These are phyloP conservation scores for Holacanthella duospinosa DNA, from an alignment of 2,888 invertebrate species.

Conservation along the genomic window DNA sequence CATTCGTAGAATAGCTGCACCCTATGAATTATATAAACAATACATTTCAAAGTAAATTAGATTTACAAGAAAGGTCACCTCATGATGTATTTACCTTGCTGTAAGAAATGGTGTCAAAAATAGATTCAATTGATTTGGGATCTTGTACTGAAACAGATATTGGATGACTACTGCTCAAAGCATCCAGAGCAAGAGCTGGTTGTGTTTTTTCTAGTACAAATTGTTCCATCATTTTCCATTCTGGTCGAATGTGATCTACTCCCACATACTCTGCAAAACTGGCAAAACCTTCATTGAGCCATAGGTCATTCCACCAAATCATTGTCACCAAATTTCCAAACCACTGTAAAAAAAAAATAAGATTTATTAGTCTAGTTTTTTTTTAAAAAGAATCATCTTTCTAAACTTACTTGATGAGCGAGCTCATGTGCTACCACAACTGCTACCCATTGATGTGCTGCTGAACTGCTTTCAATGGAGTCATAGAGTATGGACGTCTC, in stretches of 20 bases:
- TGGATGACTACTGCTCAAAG: conserved; percentile 59
- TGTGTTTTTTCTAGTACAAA: conserved; percentile 58
- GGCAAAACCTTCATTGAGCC: conserved; percentile 83
- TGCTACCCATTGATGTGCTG: conserved; percentile 57
- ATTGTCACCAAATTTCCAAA: conserved; percentile 87
- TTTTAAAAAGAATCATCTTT: background rate
- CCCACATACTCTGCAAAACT: conserved; percentile 66
- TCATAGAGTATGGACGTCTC: conserved; percentile 59
- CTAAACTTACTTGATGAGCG: conserved; percentile 56
- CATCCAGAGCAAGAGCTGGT: conserved; percentile 57
- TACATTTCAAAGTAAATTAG: background rate
- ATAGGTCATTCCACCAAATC: conserved; percentile 86
- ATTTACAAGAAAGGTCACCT: background rate
- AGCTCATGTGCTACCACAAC: conserved; percentile 58
- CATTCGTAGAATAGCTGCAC: conserved; percentile 62
- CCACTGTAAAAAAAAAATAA: conserved; percentile 49
- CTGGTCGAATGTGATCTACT: conserved; percentile 52
- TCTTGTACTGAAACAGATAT: conserved; percentile 58
- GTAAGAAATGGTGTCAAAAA: conserved; percentile 65
- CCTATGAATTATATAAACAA: conserved; percentile 45
- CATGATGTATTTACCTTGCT: conserved; percentile 49
- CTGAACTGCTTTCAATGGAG: conserved; percentile 52
- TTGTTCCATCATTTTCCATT: conserved; percentile 61
- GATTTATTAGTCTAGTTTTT: background rate
- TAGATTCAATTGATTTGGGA: conserved; percentile 59